Evolutionary conservation across 2,888 invertebrate species (phyloP), one percentile per base, ranked within the genome.

Genomic region (Hypsopygia costalis): DNA sequence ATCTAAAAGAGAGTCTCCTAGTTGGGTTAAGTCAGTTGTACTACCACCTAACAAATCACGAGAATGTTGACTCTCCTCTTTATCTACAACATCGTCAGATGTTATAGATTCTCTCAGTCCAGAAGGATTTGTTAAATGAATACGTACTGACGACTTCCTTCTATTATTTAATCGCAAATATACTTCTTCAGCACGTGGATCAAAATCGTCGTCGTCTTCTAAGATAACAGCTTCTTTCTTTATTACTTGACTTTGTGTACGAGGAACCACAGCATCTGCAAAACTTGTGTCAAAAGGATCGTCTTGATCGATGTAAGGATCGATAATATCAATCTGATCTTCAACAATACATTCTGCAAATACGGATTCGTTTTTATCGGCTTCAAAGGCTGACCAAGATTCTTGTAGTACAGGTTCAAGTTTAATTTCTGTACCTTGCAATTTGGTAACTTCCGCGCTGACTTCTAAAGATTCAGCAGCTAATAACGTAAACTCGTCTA

Each of bases 251-350:
- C 90, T 79, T 34, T 65, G 56, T 12, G 58, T 43, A 6, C 58
- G 37, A 51, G 93, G 94, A 37, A 94, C 81, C 34, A 95, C 91
- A 58, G 93, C 93, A 41, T 94, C 94, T 0, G 94, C 95, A 73
- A 95, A 95, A 36, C 94, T 92, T 11, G 96, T 96, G 63, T 96
- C 96, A 61, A 96, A 96, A 0, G 96, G 96, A 90, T 96, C 96
- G 58, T 91, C 92, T 60, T 91, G 90, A 49, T 90, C 91, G 49
- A 83, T 63, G 62, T 91, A 91, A 36, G 79, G 82, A 55, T 85
- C 85, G 47, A 76, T 40, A 2, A 81, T 66, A 58, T 88, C 86
- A 47, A 83, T 73, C 52, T 85, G 81, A 63, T 90, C 87, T 64
- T 89, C 88, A 16, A 77, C 74, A 38, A 88, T 82, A 38, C 79